Base-by-base conservation (phyloP, 2,113 vertebrate species). In the Recurvirostra avosetta region DNA sequence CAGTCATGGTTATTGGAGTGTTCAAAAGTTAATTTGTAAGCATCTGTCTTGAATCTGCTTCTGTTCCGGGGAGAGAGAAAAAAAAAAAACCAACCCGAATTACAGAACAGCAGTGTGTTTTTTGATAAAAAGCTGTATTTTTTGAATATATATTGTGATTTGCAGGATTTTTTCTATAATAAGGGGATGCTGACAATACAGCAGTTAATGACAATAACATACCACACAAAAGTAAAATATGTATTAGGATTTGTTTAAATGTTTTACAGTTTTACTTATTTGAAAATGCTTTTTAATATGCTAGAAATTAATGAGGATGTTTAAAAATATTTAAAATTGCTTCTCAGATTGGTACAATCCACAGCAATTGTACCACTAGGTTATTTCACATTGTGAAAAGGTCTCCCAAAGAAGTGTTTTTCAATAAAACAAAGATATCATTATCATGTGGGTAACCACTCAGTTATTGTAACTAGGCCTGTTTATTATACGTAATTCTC, bases 401-500 rank as follows among this genome's bases (percentile, higher is more conserved):
- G 13, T 90, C 47, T 92, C 50, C 67, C 47, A 18, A 80, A 55
- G 67, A 90, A 30, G 26, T 70, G 25, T 40, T 86, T 92, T 71
- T 61, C 45, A 66, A 4, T 84, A 58, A 75, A 94, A 89, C 36
- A 93, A 76, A 93, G 27, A 19, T 88, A 67, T 83, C n/a, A 41
- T 79, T 93, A 79, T 88, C 55, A 41, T 84, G 41, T 58, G 25
- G n/a, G 53, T 93, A 94, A 66, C 91, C 75, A 88, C 67, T 86
- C 53, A 49, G 62, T 80, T 91, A 50, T 70, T 93, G 25, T 90
- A 96, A 94, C 63, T 80, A 84, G 86, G 88, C 67, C 50, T 95
- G 71, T 92, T 95, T 92, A 79, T 93, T 94, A 67, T 66, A 62
- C 17, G 11, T 88, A 76, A 88, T 93, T 93, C 67, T 85, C n/a